Base-by-base conservation (phyloP, 2,113 vertebrate species). In the Mungos mungo region DNA sequence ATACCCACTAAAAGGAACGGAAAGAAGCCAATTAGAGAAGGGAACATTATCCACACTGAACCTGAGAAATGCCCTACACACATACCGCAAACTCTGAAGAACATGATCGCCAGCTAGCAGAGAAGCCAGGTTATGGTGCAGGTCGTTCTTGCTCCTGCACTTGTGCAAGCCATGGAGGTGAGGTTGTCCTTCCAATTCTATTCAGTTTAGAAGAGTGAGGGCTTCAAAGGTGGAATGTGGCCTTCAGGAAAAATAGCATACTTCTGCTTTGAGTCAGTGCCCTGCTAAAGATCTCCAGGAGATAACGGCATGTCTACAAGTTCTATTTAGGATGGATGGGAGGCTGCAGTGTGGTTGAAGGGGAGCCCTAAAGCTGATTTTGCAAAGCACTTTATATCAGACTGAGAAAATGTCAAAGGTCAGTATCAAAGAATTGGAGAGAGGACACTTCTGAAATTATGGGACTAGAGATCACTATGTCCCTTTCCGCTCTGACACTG, bases 11-110 rank as follows among this genome's bases (percentile, higher is more conserved):
- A 60, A 76, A 69, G 29, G 38, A 93, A 82, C 29, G 14, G 29
- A 93, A 96, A 76, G 89, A 68, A 86, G 10, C 33, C 92, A 52
- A 63, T 47, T 52, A 92, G 66, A 76, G 38, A 93, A 63, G 84
- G 47, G 31, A 68, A 41, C 7, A 38, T 12, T 41, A 13, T 12
- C 41, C 63, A 50, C 10, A 60, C 1, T 27, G 54, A 41, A 47
- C 89, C 23, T 63, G 16, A 50, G 57, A 71, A 63, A 82, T 72
- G 29, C n/a, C 25, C 16, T 71, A 63, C n/a, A 41, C 25, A 89
- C 38, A 50, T 16, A 13, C 27, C 11, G 35, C 47, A 52, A 12
- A 85, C 54, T 63, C 60, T 57, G 23, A 85, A 79, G 35, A 60
- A 47, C 2, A 16, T 25, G 25, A 50, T 11, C 50, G 66, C 21